A percentile compares a stretch with the other conserved stretches of the same genome.
These are phyloP conservation scores for Heterodera carotae DNA, from an alignment of 1,140 invertebrate genomes.

Conservation along the genomic window DNA sequence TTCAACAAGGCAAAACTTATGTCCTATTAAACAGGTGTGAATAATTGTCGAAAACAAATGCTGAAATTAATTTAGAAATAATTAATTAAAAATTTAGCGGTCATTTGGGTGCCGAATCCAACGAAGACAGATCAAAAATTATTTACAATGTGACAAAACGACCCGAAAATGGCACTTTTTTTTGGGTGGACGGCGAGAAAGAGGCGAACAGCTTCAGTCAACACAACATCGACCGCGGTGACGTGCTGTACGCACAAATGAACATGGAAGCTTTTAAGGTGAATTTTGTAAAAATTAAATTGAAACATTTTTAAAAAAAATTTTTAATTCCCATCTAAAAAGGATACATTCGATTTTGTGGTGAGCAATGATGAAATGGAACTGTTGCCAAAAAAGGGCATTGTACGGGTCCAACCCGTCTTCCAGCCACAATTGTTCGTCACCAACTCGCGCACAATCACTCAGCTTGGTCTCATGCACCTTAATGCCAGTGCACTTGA, in stretches of 20 bases:
- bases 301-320: no score
- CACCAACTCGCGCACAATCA: constrained; percentile 49
- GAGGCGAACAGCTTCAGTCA: constrained; percentile 62
- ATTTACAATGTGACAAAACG: constrained; percentile 53
- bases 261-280: constrained; percentile 62
- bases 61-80: background rate
- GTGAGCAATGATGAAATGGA: constrained; percentile 60
- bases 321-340: background rate
- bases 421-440: constrained; percentile 50
- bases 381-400: constrained; percentile 44
- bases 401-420: constrained; percentile 45
- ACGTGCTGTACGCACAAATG: constrained; percentile 63
- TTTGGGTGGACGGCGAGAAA: constrained; percentile 65
- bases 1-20: constrained; percentile 61
- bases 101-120: constrained; percentile 63
- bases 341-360: constrained; percentile 60
- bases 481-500: constrained; percentile 52
- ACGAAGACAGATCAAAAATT: constrained; percentile 54
- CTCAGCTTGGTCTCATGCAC: constrained; percentile 51
- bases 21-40: constrained; percentile 54
- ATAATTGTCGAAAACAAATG: background rate
- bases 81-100: constrained; percentile 32
- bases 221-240: constrained; percentile 61
- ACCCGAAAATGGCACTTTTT: constrained; percentile 64
- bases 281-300: no score